phyloP scores from a whole-genome alignment of 2,888 invertebrate genomes.

The Ceratothoa steindachneri region DNA sequence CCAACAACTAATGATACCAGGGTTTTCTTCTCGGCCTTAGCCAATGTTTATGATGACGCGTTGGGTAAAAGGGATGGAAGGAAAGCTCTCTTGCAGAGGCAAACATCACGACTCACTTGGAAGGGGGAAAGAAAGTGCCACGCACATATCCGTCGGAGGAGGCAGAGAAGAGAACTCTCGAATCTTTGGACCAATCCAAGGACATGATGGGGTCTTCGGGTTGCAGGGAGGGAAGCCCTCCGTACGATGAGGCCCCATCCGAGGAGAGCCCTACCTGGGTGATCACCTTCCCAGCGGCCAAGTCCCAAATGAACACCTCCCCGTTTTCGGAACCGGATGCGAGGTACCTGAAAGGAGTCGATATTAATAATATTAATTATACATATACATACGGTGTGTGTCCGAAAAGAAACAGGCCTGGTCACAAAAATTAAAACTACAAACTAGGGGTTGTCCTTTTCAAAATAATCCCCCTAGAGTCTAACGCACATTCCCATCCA shows the following conservation, averaged over 20 bases:
- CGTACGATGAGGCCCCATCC: background rate
- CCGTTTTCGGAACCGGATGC: slow-evolving; percentile 43
- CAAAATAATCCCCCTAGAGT: no score
- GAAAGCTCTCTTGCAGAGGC: no score
- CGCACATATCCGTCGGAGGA: background rate
- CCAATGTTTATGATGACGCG: no score
- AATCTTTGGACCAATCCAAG: slow-evolving; percentile 7
- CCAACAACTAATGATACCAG: background rate
- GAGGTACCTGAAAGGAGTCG: slow-evolving; percentile 31
- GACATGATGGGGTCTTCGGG: background rate
- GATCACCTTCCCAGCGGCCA: slow-evolving; percentile 34
- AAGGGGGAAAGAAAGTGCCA: background rate
- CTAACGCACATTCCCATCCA: no score
- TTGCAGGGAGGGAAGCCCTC: background rate
- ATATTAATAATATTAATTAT: background rate
- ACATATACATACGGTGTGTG: background rate
- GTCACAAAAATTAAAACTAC: background rate
- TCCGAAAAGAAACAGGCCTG: background rate
- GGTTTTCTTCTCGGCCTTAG: background rate
- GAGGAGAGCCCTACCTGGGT: slow-evolving; percentile 19
- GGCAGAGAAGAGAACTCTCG: background rate
- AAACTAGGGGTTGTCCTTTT: no score
- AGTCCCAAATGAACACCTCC: slow-evolving; percentile 36
- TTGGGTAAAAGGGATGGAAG: no score
- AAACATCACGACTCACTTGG: no score